phyloP scores from a whole-genome alignment of 2,888 invertebrate species.

The Hipparchia semele region DNA sequence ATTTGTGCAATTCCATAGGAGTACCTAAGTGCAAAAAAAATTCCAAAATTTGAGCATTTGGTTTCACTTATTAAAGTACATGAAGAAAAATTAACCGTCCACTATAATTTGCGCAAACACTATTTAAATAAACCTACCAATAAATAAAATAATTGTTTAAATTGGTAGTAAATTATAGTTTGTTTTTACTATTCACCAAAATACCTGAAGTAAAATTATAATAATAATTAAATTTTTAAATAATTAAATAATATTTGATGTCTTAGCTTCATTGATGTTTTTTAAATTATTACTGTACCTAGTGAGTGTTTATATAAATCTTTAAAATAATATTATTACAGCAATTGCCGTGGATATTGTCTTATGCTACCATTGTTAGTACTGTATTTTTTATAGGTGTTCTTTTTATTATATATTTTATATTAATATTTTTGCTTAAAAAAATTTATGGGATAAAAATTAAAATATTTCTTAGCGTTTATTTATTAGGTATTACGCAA shows the following conservation, averaged over 20 bases:
- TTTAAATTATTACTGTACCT: too few relatives aligned
- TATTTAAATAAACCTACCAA: too few relatives aligned
- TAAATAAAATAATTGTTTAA: too few relatives aligned
- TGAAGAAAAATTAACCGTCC: too few relatives aligned
- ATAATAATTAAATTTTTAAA: too few relatives aligned
- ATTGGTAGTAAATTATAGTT: background rate
- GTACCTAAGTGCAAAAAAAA: too few relatives aligned
- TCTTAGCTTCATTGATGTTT: background rate
- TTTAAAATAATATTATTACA: background rate
- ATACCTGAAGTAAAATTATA: background rate
- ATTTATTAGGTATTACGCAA: too few relatives aligned
- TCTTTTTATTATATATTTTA: background rate
- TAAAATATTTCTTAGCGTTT: too few relatives aligned
- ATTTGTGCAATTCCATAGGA: too few relatives aligned
- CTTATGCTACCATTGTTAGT: conserved; percentile 33
- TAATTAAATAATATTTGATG: background rate
- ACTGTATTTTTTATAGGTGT: background rate
- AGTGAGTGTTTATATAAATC: background rate
- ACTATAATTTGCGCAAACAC: too few relatives aligned
- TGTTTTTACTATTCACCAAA: background rate
- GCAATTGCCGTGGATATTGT: conserved; percentile 35
- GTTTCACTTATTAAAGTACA: too few relatives aligned
- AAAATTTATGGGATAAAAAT: background rate
- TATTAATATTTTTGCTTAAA: background rate
- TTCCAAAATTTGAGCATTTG: too few relatives aligned